Percentiles rank a stretch among this genome's conserved stretches.
These are phyloP conservation scores for Neolamprologus toae DNA, from an alignment of 2,113 vertebrate genomes.

Conservation along the genomic window DNA sequence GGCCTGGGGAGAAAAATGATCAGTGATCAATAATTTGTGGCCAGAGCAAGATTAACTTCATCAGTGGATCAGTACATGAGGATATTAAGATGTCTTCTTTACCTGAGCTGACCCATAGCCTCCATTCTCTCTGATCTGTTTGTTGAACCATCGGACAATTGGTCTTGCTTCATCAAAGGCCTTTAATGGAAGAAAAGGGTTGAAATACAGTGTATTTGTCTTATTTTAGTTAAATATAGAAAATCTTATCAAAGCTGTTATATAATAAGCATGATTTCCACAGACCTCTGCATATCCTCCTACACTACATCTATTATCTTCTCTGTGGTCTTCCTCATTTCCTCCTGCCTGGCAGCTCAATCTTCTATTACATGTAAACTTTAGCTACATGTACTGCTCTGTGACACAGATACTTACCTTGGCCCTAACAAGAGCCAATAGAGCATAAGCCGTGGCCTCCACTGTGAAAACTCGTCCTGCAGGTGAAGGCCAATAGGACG, in stretches of 20 bases:
- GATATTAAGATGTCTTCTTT: neutral
- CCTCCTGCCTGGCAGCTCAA: neutral
- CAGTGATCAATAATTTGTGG: neutral
- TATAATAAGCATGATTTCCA: neutral
- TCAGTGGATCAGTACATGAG: neutral
- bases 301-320: neutral
- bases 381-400: neutral
- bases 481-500: constrained; percentile 69
- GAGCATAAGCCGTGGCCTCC: constrained; percentile 82
- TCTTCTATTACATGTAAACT: neutral
- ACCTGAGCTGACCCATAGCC: constrained; percentile 82
- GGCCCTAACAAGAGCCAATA: constrained; percentile 75
- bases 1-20: constrained; percentile 61
- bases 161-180: constrained; percentile 36
- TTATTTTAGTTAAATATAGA: neutral
- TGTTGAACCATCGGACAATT: constrained; percentile 74
- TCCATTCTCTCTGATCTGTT: constrained; percentile 69
- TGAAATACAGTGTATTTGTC: neutral
- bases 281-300: neutral
- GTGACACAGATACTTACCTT: neutral
- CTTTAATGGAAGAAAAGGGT: neutral
- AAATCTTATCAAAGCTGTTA: neutral
- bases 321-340: neutral
- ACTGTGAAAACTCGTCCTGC: constrained; percentile 64
- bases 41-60: neutral